Percentiles rank a stretch among this genome's conserved stretches.
These are phyloP conservation scores for Zaprionus gabonicus DNA, from an alignment of 1,140 invertebrate species.

Conservation along the genomic window DNA sequence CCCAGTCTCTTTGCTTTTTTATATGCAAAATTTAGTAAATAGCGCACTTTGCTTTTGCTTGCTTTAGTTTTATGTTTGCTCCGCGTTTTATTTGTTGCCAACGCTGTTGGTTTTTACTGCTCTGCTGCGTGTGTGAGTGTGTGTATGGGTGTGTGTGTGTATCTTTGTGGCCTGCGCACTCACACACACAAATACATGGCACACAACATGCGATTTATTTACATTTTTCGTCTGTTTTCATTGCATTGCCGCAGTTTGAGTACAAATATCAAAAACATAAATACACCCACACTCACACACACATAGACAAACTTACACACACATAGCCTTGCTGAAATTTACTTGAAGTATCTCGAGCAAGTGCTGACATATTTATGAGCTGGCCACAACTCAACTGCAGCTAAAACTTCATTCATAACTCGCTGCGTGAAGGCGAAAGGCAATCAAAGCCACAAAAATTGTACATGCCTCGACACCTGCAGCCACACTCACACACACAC, in stretches of 20 bases:
- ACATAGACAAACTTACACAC: background rate
- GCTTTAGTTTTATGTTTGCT: conserved; percentile 76
- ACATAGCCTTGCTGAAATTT: conserved; percentile 41
- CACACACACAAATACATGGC: conserved; percentile 19
- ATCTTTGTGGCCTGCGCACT: conserved; percentile 52
- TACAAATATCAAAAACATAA: conserved; percentile 56
- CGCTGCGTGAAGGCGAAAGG: conserved; percentile 49
- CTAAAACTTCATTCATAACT: conserved; percentile 80
- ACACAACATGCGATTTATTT: conserved; percentile 63
- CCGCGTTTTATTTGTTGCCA: conserved; percentile 71
- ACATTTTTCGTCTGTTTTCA: conserved; percentile 75
- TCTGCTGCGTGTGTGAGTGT: conserved; percentile 42
- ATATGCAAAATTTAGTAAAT: conserved; percentile 81
- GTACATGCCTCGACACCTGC: conserved; percentile 65
- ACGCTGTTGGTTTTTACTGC: conserved; percentile 71
- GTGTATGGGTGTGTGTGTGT: conserved; percentile 45
- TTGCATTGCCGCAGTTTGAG: conserved; percentile 76
- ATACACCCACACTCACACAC: conserved; percentile 14
- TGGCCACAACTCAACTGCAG: conserved; percentile 72
- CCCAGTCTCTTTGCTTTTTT: conserved; percentile 46
- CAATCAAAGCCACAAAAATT: conserved; percentile 78
- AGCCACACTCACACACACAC: conserved; percentile 4
- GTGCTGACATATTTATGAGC: conserved; percentile 75
- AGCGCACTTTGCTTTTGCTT: conserved; percentile 69
- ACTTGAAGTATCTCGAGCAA: conserved; percentile 51